Conservation (phyloP, 1,140 invertebrate genomes). For the Zaprionus lachaisei region DNA sequence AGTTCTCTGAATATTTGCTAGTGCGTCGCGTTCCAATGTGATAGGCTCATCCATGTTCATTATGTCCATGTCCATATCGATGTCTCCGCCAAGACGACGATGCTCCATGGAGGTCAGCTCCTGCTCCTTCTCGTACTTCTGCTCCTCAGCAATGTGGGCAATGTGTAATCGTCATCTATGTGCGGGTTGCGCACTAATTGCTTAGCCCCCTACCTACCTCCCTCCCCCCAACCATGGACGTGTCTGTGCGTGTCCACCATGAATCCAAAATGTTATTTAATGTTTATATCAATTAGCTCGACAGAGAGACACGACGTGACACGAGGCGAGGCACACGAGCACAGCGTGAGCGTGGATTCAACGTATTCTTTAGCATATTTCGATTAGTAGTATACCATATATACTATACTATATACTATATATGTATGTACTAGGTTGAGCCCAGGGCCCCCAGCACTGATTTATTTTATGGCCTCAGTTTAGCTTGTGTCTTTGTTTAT, state of each 20-base stretch:
- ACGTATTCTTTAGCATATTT: slow-evolving; percentile 54
- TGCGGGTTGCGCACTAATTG: slow-evolving; percentile 56
- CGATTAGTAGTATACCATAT: not conserved
- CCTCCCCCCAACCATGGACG: no score
- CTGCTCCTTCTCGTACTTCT: not conserved
- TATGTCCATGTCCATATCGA: slow-evolving; percentile 6
- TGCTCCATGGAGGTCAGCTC: slow-evolving; percentile 17
- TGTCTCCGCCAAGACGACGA: not conserved
- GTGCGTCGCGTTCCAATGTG: slow-evolving; percentile 87
- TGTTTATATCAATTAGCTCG: slow-evolving; percentile 71
- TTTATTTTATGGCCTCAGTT: slow-evolving; percentile 66
- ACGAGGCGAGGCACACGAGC: not conserved
- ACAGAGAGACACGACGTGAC: slow-evolving; percentile 7
- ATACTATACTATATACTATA: not conserved
- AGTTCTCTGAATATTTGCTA: slow-evolving; percentile 96
- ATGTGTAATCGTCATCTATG: slow-evolving; percentile 54
- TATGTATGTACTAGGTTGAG: slow-evolving; percentile 7
- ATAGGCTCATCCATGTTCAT: slow-evolving; percentile 58
- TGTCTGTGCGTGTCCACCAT: not conserved
- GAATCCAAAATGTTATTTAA: slow-evolving; percentile 75
- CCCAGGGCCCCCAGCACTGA: slow-evolving; percentile 65
- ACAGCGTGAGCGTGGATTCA: not conserved
- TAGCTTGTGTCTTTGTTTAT: slow-evolving; percentile 47
- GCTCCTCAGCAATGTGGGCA: slow-evolving; percentile 13
- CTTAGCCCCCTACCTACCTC: slow-evolving; percentile 2